phyloP scores from a whole-genome alignment of 2,888 invertebrate genomes.

The Onthophagus sagittarius region DNA sequence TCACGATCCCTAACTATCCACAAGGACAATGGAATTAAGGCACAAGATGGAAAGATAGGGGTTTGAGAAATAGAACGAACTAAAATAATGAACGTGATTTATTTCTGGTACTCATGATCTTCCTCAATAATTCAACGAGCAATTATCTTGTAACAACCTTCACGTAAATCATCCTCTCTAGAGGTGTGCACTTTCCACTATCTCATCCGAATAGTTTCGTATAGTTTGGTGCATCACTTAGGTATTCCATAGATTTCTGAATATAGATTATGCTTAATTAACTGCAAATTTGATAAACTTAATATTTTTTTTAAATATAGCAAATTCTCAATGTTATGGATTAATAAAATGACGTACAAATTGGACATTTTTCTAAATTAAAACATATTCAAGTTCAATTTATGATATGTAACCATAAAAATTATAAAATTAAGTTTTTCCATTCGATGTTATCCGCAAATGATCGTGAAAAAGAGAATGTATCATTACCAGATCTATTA shows the following conservation, averaged over 20 bases:
- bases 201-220: background rate
- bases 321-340: no score
- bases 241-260: background rate
- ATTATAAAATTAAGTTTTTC: no score
- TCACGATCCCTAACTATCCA: background rate
- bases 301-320: no score
- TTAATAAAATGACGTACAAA: no score
- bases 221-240: background rate
- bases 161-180: constrained; percentile 14
- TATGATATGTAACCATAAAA: no score
- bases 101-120: background rate
- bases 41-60: background rate
- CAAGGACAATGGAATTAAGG: background rate
- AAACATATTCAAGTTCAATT: no score
- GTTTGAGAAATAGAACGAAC: background rate
- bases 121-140: background rate
- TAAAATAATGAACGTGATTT: background rate
- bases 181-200: constrained; percentile 5
- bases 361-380: no score
- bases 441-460: no score
- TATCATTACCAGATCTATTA: no score
- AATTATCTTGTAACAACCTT: constrained; percentile 12
- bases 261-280: background rate
- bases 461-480: no score
- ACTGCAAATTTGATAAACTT: background rate